Percentiles rank a stretch among this genome's conserved stretches.
phyloP scores from a whole-genome alignment of 2,797 vertebrate genomes.

The Coreius guichenoti region DNA sequence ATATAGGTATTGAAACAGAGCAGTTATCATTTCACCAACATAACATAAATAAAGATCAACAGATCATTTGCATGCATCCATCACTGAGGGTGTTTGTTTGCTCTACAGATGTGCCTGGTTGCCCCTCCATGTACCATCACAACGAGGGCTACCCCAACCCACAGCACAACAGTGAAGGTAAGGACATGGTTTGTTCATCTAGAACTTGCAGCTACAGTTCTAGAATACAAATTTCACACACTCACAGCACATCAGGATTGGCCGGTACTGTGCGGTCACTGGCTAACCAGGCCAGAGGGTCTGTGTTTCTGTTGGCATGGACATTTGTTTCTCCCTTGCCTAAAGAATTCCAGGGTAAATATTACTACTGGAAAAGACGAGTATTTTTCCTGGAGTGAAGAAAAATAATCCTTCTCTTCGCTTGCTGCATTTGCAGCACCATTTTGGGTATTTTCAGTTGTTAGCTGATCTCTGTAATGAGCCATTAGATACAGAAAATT shows the following conservation, averaged over 20 bases:
- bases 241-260: conserved; percentile 60
- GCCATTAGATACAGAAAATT: conserved; percentile 56
- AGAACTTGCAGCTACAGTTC: background rate
- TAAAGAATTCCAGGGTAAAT: conserved; percentile 79
- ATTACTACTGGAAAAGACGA: conserved; percentile 74
- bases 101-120: conserved; percentile 86
- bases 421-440: conserved; percentile 65
- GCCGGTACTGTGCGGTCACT: conserved; percentile 73
- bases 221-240: conserved; percentile 51
- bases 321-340: conserved; percentile 70
- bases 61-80: conserved; percentile 8
- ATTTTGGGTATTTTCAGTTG: conserved; percentile 64
- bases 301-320: conserved; percentile 77
- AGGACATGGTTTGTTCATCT: conserved; percentile 6
- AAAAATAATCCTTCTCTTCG: conserved; percentile 70
- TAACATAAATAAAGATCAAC: background rate
- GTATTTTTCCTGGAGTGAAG: conserved; percentile 68
- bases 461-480: conserved; percentile 51
- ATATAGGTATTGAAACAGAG: background rate
- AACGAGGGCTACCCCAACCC: conserved; percentile 82
- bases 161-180: conserved; percentile 81
- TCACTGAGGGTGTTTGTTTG: conserved; percentile 39
- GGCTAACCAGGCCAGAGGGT: conserved; percentile 71
- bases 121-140: conserved; percentile 87
- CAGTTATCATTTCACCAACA: background rate